Percentiles rank a stretch among this genome's conserved stretches.
These are phyloP conservation scores for Ligdia adustata DNA, from an alignment of 2,888 invertebrate species.

Conservation along the genomic window DNA sequence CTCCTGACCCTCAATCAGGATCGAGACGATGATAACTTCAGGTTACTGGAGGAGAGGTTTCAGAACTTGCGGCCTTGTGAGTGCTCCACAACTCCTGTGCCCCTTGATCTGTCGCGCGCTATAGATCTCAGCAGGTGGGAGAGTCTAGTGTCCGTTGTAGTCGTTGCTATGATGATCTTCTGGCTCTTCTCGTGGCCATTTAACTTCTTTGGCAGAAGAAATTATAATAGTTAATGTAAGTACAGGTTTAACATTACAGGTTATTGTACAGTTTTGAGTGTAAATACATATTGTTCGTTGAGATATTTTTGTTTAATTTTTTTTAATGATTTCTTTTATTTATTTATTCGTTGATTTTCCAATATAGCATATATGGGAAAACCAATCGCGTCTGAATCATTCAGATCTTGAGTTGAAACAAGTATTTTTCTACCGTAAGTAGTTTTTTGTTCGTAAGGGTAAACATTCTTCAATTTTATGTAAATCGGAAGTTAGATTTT, in stretches of 20 bases:
- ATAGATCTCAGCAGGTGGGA: conserved; percentile 15
- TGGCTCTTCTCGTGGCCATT: conserved; percentile 4
- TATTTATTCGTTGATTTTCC: no score
- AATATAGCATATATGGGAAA: no score
- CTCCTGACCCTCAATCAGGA: neutral
- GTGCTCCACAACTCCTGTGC: neutral
- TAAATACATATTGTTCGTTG: conserved; percentile 16
- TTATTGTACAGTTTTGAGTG: conserved; percentile 4
- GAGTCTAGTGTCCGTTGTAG: neutral
- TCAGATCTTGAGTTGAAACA: no score
- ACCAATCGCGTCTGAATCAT: no score
- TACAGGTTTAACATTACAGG: no score
- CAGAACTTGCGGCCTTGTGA: neutral
- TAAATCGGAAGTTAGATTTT: no score
- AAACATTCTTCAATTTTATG: no score
- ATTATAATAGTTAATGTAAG: conserved; percentile 14
- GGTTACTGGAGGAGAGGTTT: neutral
- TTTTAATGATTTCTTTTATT: conserved; percentile 2
- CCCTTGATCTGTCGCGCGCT: neutral
- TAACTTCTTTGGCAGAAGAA: conserved; percentile 9
- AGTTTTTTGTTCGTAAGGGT: no score
- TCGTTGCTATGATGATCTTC: conserved; percentile 5
- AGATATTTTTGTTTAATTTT: conserved; percentile 12
- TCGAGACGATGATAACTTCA: neutral
- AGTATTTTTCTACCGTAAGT: no score